Percentiles rank a stretch among this genome's conserved stretches.
phyloP scores from a whole-genome alignment of 2,888 invertebrate genomes.

The Nymphalis urticae region DNA sequence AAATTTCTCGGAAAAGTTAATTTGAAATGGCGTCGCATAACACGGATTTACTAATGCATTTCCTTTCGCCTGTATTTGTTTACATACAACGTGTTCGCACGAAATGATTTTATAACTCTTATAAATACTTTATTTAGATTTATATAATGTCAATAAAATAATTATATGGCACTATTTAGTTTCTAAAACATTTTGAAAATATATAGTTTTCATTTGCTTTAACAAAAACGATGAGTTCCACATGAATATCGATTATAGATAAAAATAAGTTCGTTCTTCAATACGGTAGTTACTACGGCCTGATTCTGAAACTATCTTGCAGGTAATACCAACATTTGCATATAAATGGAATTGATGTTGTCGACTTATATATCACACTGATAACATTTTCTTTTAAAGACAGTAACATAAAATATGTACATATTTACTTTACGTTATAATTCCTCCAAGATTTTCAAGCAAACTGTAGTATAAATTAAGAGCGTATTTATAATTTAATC shows the following conservation, averaged over 20 bases:
- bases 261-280: slow-evolving; percentile 7
- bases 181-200: too few species aligned
- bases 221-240: background rate
- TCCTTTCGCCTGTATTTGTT: slow-evolving; percentile 7
- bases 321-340: slow-evolving; percentile 16
- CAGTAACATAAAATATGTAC: background rate
- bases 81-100: background rate
- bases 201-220: too few species aligned
- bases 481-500: too few species aligned
- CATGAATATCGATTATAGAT: background rate
- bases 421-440: background rate
- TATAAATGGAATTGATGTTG: slow-evolving; percentile 19
- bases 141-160: too few species aligned
- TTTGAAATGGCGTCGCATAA: slow-evolving; percentile 8
- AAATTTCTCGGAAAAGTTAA: slow-evolving; percentile 1
- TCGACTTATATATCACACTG: background rate
- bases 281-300: slow-evolving; percentile 2
- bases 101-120: background rate
- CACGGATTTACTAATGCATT: slow-evolving; percentile 17
- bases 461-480: background rate
- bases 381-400: slow-evolving; percentile 4
- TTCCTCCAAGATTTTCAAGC: background rate
- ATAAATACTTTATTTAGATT: background rate
- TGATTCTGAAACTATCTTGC: slow-evolving; percentile 7
- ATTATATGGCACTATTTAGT: too few species aligned